phyloP scores from a whole-genome alignment of 2,797 vertebrate genomes.

The Fratercula arctica region DNA sequence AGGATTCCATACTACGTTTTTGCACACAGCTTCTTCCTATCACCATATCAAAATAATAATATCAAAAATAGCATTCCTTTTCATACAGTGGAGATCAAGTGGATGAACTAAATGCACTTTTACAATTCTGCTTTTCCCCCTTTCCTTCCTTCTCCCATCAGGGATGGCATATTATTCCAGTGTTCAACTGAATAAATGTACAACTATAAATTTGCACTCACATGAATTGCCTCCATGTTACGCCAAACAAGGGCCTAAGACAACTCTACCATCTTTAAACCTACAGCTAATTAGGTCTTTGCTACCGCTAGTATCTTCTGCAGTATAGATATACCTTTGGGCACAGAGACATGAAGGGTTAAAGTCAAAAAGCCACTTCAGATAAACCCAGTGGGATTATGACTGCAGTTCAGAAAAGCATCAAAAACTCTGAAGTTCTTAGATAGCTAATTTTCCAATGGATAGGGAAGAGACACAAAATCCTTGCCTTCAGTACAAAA shows the following conservation, averaged over 20 bases:
- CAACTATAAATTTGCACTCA: background rate
- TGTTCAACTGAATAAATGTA: background rate
- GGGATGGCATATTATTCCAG: background rate
- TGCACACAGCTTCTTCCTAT: background rate
- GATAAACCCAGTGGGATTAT: background rate
- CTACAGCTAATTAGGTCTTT: background rate
- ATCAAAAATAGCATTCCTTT: background rate
- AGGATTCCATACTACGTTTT: background rate
- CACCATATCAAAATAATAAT: background rate
- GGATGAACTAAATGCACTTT: background rate
- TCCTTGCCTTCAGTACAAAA: background rate
- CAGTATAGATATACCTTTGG: background rate
- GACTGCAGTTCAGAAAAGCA: background rate
- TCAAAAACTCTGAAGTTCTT: background rate
- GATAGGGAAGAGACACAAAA: background rate
- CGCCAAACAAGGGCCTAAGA: background rate
- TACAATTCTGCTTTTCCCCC: background rate
- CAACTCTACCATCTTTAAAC: background rate
- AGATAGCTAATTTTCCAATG: background rate
- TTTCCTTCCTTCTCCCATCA: background rate
- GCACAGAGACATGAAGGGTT: background rate
- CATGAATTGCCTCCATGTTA: background rate
- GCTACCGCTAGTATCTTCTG: background rate
- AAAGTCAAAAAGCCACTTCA: background rate
- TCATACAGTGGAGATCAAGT: background rate